phyloP scores from a whole-genome alignment of 2,888 invertebrate species.

The Chydorus sphaericus region DNA sequence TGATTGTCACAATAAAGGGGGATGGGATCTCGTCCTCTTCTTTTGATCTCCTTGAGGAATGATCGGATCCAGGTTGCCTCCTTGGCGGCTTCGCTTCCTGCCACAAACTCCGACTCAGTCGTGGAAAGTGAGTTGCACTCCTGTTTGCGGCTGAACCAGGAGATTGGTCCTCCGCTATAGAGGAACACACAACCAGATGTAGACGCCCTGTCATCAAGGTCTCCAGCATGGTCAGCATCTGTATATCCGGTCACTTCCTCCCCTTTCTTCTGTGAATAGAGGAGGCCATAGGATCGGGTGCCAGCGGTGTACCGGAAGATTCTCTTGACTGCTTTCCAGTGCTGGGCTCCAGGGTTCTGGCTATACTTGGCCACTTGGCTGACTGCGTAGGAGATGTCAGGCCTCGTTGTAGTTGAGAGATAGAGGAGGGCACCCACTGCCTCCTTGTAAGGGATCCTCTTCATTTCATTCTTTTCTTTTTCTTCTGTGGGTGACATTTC shows the following conservation, averaged over 20 bases:
- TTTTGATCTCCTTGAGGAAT: not conserved
- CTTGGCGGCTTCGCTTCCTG: not conserved
- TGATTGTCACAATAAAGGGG: not conserved
- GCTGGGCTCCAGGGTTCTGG: not conserved
- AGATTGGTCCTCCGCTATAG: not conserved
- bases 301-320: slow-evolving; percentile 2
- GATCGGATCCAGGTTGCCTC: not conserved
- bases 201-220: not conserved
- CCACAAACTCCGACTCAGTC: not conserved
- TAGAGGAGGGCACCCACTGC: not conserved
- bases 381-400: slow-evolving; percentile 6
- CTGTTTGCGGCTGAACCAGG: slow-evolving; percentile 1
- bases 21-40: not conserved
- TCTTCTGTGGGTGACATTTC: not conserved
- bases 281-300: not conserved
- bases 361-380: slow-evolving; percentile 1
- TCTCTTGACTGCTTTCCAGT: slow-evolving; percentile 6
- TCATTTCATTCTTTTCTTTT: not conserved
- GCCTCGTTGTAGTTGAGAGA: slow-evolving; percentile 5
- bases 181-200: not conserved
- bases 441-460: not conserved
- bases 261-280: not conserved
- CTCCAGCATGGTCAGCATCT: not conserved
- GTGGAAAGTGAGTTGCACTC: not conserved
- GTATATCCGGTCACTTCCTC: not conserved